phyloP scores from a whole-genome alignment of 2,113 vertebrate species.

The Zapornia atra region DNA sequence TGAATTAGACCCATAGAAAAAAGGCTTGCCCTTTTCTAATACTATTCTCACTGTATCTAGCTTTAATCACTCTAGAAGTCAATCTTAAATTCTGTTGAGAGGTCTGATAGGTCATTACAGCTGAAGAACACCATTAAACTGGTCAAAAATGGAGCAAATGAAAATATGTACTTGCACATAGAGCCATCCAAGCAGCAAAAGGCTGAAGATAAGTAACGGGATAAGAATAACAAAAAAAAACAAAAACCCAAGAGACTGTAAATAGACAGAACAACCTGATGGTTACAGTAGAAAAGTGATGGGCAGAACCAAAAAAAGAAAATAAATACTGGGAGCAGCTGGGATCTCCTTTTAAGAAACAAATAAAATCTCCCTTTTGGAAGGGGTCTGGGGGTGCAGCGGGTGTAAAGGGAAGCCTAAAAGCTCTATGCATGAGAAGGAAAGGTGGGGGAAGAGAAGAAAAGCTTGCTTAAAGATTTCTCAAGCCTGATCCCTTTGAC shows the following conservation, averaged over 20 bases:
- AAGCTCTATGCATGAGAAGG: neutral
- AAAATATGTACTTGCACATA: neutral
- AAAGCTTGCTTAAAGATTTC: neutral
- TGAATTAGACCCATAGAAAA: neutral
- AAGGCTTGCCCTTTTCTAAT: neutral
- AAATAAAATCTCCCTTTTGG: neutral
- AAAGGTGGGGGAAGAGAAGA: neutral
- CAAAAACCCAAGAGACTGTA: neutral
- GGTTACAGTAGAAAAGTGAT: neutral
- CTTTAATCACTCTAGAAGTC: neutral
- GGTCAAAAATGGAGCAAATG: neutral
- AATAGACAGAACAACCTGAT: neutral
- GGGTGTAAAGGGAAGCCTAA: neutral
- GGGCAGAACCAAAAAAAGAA: neutral
- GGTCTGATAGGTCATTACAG: neutral
- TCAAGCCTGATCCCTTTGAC: neutral
- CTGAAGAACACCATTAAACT: neutral
- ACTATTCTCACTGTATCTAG: neutral
- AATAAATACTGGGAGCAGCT: neutral
- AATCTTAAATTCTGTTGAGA: neutral
- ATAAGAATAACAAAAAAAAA: neutral
- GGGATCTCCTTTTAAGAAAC: neutral
- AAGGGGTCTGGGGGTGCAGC: too few species aligned
- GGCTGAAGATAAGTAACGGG: neutral
- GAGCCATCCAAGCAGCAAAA: neutral